Percentiles rank a stretch among this genome's conserved stretches.
phyloP scores from a whole-genome alignment of 1,140 invertebrate species.

The Eriosoma lanigerum region DNA sequence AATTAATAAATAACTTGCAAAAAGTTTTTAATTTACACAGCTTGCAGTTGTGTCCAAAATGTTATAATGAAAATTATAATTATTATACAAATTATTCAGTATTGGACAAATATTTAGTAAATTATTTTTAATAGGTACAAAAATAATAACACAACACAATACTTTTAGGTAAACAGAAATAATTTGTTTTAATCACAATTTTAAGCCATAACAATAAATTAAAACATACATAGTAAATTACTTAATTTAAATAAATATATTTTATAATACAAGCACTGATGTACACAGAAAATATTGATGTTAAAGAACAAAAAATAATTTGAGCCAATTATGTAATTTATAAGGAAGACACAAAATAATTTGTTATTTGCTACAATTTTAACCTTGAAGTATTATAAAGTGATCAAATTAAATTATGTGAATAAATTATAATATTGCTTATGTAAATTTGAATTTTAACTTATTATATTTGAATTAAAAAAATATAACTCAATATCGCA shows the following conservation, averaged over 20 bases:
- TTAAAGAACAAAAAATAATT: neutral
- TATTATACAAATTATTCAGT: neutral
- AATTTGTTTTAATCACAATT: slow-evolving; percentile 44
- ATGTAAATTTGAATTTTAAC: too few relatives aligned
- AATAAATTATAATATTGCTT: neutral
- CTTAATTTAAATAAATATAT: slow-evolving; percentile 21
- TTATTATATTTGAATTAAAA: too few relatives aligned
- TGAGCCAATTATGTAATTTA: slow-evolving; percentile 22
- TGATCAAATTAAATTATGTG: neutral
- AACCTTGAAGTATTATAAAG: too few relatives aligned
- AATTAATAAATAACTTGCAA: too few relatives aligned
- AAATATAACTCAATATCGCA: too few relatives aligned
- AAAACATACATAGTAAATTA: slow-evolving; percentile 25
- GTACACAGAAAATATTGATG: neutral
- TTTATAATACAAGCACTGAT: slow-evolving; percentile 28
- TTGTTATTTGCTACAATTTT: neutral
- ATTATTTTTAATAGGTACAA: neutral
- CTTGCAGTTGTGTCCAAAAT: too few relatives aligned
- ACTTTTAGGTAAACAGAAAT: slow-evolving; percentile 34
- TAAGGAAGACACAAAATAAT: slow-evolving; percentile 43
- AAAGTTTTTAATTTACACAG: too few relatives aligned
- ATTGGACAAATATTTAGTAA: neutral
- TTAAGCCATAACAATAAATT: slow-evolving; percentile 49
- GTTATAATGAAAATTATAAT: neutral
- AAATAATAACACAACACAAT: slow-evolving; percentile 17